Conservation (phyloP, 2,888 invertebrate species). For the Phyto melanocephala region DNA sequence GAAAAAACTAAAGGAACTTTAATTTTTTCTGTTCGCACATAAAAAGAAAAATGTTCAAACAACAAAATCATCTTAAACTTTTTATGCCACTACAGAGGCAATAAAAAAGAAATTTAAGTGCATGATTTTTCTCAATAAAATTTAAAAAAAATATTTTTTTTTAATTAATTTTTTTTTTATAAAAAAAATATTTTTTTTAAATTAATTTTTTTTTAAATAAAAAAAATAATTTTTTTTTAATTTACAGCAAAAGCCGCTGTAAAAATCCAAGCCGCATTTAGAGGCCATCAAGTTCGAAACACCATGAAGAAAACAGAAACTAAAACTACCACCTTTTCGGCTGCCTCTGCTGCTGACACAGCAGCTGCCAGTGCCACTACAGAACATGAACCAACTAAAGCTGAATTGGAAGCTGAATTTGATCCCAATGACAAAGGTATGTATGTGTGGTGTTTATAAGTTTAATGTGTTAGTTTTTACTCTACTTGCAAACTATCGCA, state of each 20-base stretch:
- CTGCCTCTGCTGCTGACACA: conserved; percentile 42
- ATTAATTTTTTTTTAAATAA: not conserved
- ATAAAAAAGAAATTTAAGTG: too few species aligned
- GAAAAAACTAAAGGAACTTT: too few species aligned
- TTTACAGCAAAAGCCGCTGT: conserved; percentile 84
- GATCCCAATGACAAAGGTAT: conserved; percentile 89
- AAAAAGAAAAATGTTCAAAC: too few species aligned
- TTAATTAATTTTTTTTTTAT: not conserved
- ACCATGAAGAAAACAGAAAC: conserved; percentile 84
- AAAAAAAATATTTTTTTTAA: not conserved
- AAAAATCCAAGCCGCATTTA: conserved; percentile 93
- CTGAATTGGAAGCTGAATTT: conserved; percentile 88
- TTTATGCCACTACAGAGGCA: too few species aligned
- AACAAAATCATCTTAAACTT: too few species aligned
- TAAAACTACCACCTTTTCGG: conserved; percentile 72
- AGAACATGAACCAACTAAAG: conserved; percentile 82
- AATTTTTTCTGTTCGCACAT: too few species aligned
- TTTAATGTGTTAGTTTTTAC: too few species aligned
- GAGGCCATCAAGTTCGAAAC: conserved; percentile 89
- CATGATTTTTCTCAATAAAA: too few species aligned
- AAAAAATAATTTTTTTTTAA: conserved; percentile 18
- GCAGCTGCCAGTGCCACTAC: conserved; percentile 70
- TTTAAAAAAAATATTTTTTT: too few species aligned
- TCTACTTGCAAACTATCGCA: too few species aligned
- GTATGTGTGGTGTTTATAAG: conserved; percentile 45